Percentiles rank a stretch among this genome's conserved stretches.
Evolutionary conservation across 2,888 invertebrate species (phyloP).

Genomic region (Rhogogaster chlorosoma): DNA sequence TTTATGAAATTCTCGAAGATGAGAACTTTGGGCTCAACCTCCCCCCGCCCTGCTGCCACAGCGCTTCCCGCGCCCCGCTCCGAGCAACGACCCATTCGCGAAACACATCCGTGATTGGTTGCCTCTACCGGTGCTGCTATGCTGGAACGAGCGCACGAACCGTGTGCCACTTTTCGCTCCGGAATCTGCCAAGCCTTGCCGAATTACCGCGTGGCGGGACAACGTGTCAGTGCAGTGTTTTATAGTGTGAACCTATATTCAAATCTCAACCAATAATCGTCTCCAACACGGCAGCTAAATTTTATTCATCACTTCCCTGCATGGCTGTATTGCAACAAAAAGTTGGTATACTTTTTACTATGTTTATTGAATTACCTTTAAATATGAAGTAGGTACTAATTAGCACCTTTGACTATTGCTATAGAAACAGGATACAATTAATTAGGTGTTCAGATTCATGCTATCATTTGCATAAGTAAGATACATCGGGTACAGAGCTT

Average conservation of each 20-base stretch:
- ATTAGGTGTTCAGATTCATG: too few species aligned
- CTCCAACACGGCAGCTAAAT: neutral
- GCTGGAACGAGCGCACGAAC: neutral
- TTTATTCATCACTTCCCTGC: neutral
- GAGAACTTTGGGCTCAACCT: too few species aligned
- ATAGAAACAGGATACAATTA: neutral
- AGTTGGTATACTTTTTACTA: neutral
- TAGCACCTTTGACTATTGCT: neutral
- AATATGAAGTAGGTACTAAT: neutral
- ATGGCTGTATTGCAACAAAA: neutral
- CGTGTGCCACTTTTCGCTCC: neutral
- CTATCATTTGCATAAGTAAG: too few species aligned
- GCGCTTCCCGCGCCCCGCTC: too few species aligned
- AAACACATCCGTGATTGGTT: too few species aligned
- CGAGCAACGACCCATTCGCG: too few species aligned
- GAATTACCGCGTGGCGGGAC: neutral
- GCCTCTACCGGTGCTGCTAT: too few species aligned
- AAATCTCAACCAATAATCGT: neutral
- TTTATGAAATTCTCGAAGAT: too few species aligned
- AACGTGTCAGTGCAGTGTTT: constrained; percentile 4
- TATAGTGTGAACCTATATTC: neutral
- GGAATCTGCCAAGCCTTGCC: neutral
- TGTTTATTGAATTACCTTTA: too few species aligned
- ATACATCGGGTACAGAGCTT: too few species aligned
- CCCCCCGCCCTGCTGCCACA: too few species aligned